Percentiles rank a stretch among this genome's conserved stretches.
phyloP scores from a whole-genome alignment of 2,113 vertebrate species.

The Ahaetulla prasina region DNA sequence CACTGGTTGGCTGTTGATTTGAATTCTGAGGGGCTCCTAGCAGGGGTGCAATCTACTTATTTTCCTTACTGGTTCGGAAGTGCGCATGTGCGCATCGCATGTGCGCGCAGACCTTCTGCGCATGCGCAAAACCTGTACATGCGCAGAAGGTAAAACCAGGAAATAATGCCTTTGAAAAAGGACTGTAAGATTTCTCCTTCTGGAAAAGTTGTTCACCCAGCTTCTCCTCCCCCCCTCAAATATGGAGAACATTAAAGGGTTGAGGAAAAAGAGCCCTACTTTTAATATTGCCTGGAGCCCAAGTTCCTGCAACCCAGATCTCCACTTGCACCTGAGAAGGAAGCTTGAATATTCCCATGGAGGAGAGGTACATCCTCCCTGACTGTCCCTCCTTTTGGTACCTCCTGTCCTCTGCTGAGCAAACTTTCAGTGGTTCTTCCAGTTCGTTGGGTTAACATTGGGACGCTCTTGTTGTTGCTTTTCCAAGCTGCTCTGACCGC shows the following conservation, averaged over 20 bases:
- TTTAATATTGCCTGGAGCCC: not conserved
- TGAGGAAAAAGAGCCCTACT: not conserved
- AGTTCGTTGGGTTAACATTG: not conserved
- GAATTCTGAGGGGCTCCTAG: too few species aligned
- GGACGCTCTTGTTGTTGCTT: not conserved
- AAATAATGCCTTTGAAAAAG: not conserved
- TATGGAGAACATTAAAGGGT: not conserved
- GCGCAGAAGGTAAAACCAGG: too few species aligned
- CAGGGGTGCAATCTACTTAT: too few species aligned
- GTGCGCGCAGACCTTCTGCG: too few species aligned
- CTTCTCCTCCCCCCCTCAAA: not conserved
- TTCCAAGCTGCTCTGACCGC: not conserved
- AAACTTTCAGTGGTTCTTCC: not conserved
- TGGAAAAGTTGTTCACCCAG: not conserved
- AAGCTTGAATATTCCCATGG: fast-evolving
- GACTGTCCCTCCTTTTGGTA: not conserved
- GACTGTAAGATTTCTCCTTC: not conserved
- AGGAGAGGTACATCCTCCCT: not conserved
- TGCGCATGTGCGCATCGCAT: too few species aligned
- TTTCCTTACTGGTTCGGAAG: too few species aligned
- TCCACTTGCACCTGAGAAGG: not conserved
- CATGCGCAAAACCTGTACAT: too few species aligned
- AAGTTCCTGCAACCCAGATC: not conserved
- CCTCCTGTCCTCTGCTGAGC: not conserved
- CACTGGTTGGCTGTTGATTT: too few species aligned